Base-by-base conservation (phyloP, 2,888 invertebrate species). In the Ophraella communa region DNA sequence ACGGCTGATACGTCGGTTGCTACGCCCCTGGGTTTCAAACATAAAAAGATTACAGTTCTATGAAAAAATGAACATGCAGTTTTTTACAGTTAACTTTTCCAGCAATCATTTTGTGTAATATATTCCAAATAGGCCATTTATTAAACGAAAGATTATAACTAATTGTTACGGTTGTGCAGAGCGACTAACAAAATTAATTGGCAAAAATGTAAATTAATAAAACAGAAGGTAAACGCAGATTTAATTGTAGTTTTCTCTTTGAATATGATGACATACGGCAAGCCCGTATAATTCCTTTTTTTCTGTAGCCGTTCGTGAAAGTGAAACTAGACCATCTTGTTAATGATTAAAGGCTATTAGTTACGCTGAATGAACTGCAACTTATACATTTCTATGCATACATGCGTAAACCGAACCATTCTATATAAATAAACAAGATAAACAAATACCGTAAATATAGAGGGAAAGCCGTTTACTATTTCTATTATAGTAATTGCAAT, bases 241-340 rank as follows among this genome's bases (percentile, higher is more conserved):
- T 17, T 53, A 20, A 42, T 14, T 23, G 14, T 54, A 47, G 33
- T 39, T 39, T 55, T 55, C 51, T 62, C 49, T 54, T 45, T 45
- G 27, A 17, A 65, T 4, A 35, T 24, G 51, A 62, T 68, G 71
- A 67, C 67, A 72, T 67, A 66, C 59, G 68, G 67, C 59, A 21
- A 17, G 65, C 66, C 66, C 70, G 71, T 56, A 66, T 66, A 61
- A 57, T 23, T 62, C 21, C 54, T 62, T 56, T 30, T 20, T 56
- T 35, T 54, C 24, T 30, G 27, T 53, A 52, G 49, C 64, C 53
- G 62, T 10, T 39, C 62, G 65, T 61, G 64, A 71, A 73, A 73
- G 74, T 73, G 73, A 72, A 73, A 71, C 56, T 70, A 51, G 67
- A 67, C 63, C 60, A 67, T 65, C 62, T 65, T 63, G 57, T 49